Evolutionary conservation across 1,140 invertebrate species (phyloP), one percentile per base, ranked within the genome.

Genomic region (Gryllus bimaculatus): DNA sequence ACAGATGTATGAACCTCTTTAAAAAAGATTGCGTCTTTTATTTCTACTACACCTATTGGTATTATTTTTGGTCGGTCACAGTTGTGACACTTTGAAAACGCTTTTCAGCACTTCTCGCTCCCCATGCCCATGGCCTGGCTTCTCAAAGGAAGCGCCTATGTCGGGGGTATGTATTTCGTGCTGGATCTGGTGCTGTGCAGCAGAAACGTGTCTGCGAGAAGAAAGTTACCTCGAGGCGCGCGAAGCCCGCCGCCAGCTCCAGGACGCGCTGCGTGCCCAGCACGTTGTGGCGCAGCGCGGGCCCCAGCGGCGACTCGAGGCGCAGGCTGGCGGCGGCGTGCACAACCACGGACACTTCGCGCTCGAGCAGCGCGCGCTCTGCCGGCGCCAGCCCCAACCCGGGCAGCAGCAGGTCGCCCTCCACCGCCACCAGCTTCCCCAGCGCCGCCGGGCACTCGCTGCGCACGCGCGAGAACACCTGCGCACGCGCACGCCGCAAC

Each of bases 251-350:
- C 13, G 83, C 83, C 0, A 84, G 79, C 21, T 82, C 81, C 5
- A 86, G 74, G 15, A 86, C 80, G 39, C 81, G 75, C 80, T 83
- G 82, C 0, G 85, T 85, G 8, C 84, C 85, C 20, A 82, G 76
- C 76, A 85, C 81, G 80, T 86, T 86, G 81, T 81, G 49, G 8
- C 75, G 48, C 7, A 82, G 78, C 21, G 82, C 79, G 20, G 77
- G 76, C 49, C 78, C 79, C 54, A 82, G 74, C 73, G 48, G 66
- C 49, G 83, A 81, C 54, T 83, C 80, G 26, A 83, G 81, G 7
- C 78, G 73, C n/a, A 83, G 88, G 54, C 91, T 92, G 8, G 91
- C 91, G 8, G 91, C 91, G 8, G 88, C 89, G 83, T 92, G 91
- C 83, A 92, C 91, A 4, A 92, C 90, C 76, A 92, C 85, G n/a